These are phyloP conservation scores for Nerophis lumbriciformis DNA, from an alignment of 2,113 vertebrate species.

Conservation along the genomic window DNA sequence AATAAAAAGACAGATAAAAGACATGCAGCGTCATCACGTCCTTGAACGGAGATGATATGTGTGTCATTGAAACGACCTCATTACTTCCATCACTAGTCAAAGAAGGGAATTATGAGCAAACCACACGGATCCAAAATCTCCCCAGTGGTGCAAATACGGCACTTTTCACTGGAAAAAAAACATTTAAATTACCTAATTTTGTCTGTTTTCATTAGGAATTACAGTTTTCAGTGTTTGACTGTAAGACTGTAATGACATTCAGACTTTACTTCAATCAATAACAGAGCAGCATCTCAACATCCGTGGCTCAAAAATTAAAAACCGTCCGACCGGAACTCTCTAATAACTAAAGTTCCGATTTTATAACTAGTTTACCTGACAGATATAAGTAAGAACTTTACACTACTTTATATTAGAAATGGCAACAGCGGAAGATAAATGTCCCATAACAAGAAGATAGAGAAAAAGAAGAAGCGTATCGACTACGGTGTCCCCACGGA, in stretches of 20 bases:
- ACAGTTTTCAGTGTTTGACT: neutral
- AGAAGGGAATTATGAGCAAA: slow-evolving; percentile 3
- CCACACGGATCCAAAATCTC: slow-evolving; percentile 7
- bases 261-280: too few species aligned
- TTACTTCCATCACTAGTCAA: slow-evolving; percentile 13
- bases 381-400: too few species aligned
- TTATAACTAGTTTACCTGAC: too few species aligned
- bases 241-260: too few species aligned
- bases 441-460: too few species aligned
- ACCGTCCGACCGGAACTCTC: too few species aligned
- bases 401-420: too few species aligned
- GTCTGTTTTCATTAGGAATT: slow-evolving; percentile 2
- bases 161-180: slow-evolving; percentile 17
- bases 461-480: too few species aligned
- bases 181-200: slow-evolving; percentile 3
- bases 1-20: slow-evolving; percentile 28
- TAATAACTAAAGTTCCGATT: too few species aligned
- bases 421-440: too few species aligned
- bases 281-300: neutral
- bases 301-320: slow-evolving; percentile 5
- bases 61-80: slow-evolving; percentile 8
- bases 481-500: too few species aligned
- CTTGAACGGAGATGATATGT: slow-evolving; percentile 17
- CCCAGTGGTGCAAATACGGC: neutral
- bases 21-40: slow-evolving; percentile 45